Evolutionary conservation across 2,888 invertebrate species (phyloP).

Genomic region (Adelphocoris suturalis): DNA sequence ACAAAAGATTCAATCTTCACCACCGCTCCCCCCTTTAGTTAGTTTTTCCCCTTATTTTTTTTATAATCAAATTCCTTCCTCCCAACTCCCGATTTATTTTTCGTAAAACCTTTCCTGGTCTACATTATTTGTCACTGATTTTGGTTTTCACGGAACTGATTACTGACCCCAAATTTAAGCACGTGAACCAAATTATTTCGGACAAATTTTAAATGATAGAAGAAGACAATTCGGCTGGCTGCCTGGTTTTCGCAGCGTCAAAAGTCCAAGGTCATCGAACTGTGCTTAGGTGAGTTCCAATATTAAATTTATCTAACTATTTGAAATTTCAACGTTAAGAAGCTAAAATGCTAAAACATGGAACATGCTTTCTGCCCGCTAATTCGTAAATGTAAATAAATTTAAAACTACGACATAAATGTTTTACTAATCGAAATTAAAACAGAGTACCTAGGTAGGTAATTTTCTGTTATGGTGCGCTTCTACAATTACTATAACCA

Average conservation of each 20-base stretch:
- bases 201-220: conserved; percentile 63
- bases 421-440: no score
- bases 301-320: not conserved
- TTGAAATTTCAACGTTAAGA: no score
- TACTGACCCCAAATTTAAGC: not conserved
- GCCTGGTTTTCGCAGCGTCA: conserved; percentile 31
- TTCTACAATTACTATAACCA: no score
- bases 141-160: not conserved
- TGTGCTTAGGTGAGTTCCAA: conserved; percentile 62
- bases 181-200: not conserved
- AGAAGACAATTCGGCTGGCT: conserved; percentile 27
- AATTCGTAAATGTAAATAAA: no score
- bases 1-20: conserved; percentile 43
- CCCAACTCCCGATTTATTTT: not conserved
- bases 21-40: conserved; percentile 60
- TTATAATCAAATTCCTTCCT: not conserved
- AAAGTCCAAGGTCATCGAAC: conserved; percentile 35
- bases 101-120: not conserved
- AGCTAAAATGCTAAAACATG: no score
- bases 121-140: not conserved
- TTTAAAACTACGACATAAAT: no score
- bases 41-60: conserved; percentile 60
- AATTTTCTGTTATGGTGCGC: no score
- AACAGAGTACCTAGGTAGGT: no score
- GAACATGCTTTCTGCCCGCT: no score